A percentile compares a stretch with the other conserved stretches of the same genome.
These are phyloP conservation scores for Vulpes vulpes DNA, from an alignment of 2,113 vertebrate species.

Conservation along the genomic window DNA sequence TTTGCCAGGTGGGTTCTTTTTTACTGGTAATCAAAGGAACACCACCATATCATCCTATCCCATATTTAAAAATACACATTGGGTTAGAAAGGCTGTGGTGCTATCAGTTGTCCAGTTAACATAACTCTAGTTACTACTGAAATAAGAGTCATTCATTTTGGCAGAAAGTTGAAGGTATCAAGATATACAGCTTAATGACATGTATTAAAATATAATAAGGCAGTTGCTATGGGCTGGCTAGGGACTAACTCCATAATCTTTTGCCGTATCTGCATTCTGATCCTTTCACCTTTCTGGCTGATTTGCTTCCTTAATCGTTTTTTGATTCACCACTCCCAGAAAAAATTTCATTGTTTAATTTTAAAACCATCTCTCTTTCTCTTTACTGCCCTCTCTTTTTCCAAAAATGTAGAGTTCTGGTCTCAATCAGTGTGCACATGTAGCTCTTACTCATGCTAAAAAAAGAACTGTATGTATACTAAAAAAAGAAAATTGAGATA, in stretches of 20 bases:
- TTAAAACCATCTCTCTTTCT: conserved; percentile 34
- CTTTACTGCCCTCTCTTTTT: neutral
- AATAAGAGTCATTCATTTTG: neutral
- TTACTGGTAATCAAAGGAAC: neutral
- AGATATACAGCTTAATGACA: neutral
- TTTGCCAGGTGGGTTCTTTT: neutral
- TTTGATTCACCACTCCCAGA: neutral
- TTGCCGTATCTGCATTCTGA: neutral
- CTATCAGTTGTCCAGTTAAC: neutral
- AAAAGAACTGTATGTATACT: neutral
- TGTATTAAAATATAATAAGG: neutral
- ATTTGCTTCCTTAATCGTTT: conserved; percentile 45
- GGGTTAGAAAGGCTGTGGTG: neutral
- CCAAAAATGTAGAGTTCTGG: conserved; percentile 4
- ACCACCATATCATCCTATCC: neutral
- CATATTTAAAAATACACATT: neutral
- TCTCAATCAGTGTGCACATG: neutral
- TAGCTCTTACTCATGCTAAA: neutral
- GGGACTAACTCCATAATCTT: neutral
- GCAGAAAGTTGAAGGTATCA: conserved; percentile 9
- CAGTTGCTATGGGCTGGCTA: neutral
- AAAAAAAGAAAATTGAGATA: conserved; percentile 1
- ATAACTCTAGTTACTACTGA: neutral
- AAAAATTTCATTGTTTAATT: conserved; percentile 26
- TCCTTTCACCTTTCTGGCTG: neutral